Base-by-base conservation (phyloP, 2,113 vertebrate species). In the Sinocyclocheilus grahami region DNA sequence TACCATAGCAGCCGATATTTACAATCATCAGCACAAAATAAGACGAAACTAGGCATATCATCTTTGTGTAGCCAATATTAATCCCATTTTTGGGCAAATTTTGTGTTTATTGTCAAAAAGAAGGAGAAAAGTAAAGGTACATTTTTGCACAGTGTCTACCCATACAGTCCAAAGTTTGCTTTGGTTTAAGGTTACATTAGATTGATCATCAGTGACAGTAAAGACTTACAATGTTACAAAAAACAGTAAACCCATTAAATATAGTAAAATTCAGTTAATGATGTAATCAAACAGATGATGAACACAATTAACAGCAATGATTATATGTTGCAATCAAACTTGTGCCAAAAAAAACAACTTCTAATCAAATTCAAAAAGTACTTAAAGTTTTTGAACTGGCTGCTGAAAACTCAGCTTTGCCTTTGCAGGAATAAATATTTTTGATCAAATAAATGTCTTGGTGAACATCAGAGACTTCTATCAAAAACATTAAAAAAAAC, bases 1-100 rank as follows among this genome's bases (percentile, higher is more conserved):
- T 77, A 67, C 89, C 75, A 85, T 86, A 53, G 86, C 77, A 87
- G 67, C 78, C 39, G 55, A 37, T 69, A 86, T 86, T 91, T 90
- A 88, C 55, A 85, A 51, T 51, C 74, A 58, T 85, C 74, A 42
- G 46, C 7, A 76, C 82, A 85, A 67, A 83, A 22, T 51, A 79
- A 37, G 13, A 4, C 24, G 37, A 79, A 12, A 4, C 51, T 37
- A 67, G 42, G 37, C 39, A 30, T 20, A 4, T 33, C 53, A 39
- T 77, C 48, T 46, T 65, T 33, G 55, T 53, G 11, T n/a, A 24
- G 63, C 48, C 48, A 79, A 30, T 39, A 30, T 37, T 60, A n/a
- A 30, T 71, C 37, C 82, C 78, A 22, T 65, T 60, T 78, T 46
- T 39, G 39, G 39, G 39, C 39, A 37, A 37, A 5, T 37, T 42